Percentiles rank a stretch among this genome's conserved stretches.
Conservation (phyloP, 2,888 invertebrate species). For the Eueremaeus valkanovi region DNA sequence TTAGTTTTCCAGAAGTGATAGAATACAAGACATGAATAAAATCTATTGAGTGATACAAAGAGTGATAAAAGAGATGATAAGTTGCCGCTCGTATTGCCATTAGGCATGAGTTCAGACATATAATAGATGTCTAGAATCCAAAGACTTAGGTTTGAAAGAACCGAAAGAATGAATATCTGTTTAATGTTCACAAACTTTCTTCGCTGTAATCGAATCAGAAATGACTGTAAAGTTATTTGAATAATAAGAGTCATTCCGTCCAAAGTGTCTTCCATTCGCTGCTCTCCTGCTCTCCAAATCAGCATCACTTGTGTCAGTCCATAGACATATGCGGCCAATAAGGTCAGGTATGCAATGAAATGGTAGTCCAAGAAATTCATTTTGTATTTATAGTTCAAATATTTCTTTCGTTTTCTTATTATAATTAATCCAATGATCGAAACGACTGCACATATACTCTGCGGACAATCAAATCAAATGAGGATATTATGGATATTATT, state of each 20-base stretch:
- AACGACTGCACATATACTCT: slow-evolving; percentile 28
- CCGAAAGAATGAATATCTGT: slow-evolving; percentile 38
- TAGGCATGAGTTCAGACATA: neutral
- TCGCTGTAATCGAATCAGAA: slow-evolving; percentile 35
- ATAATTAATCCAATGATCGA: slow-evolving; percentile 37
- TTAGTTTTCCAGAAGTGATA: slow-evolving; percentile 41
- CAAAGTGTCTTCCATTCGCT: neutral
- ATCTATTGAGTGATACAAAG: slow-evolving; percentile 41
- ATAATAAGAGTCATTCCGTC: slow-evolving; percentile 35
- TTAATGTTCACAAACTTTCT: slow-evolving; percentile 35
- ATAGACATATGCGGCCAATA: slow-evolving; percentile 26
- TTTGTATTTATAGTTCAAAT: slow-evolving; percentile 37
- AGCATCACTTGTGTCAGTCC: slow-evolving; percentile 24
- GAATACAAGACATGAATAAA: slow-evolving; percentile 41
- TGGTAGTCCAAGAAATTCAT: slow-evolving; percentile 37
- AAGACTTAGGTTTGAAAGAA: slow-evolving; percentile 41
- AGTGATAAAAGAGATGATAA: slow-evolving; percentile 13
- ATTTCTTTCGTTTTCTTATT: slow-evolving; percentile 31
- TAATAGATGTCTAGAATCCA: slow-evolving; percentile 39
- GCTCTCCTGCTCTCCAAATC: neutral
- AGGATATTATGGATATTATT: neutral
- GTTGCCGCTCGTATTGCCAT: neutral
- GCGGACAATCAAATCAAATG: slow-evolving; percentile 4
- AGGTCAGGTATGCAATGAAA: slow-evolving; percentile 36
- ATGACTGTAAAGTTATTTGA: slow-evolving; percentile 39